Base-by-base conservation (phyloP, 2,113 vertebrate genomes). In the Scytalopus superciliaris region DNA sequence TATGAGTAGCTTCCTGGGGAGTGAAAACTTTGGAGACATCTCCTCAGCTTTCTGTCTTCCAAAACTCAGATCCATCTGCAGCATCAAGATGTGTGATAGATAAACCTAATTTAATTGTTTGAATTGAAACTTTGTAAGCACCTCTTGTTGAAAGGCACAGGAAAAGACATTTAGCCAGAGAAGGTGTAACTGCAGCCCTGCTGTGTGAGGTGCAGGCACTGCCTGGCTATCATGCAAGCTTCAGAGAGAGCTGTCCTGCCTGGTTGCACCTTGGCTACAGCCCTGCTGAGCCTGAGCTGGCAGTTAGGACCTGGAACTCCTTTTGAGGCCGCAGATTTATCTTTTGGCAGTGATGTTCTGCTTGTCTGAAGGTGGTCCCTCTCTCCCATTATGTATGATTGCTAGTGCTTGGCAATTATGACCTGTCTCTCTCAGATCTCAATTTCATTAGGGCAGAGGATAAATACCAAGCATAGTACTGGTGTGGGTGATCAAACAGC, bases 331-430 rank as follows among this genome's bases (percentile, higher is more conserved):
- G 30, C 49, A 84, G 39, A 14, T 84, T 59, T 39, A 14, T 31
- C 57, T 80, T 86, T 53, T 87, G 60, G 21, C 1, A 3, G 4
- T 66, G 21, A 30, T 44, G 15, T 72, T 75, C 62, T 81, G 47
- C 33, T 13, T 59, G 27, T 8, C 56, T 85, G 12, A 27, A 81
- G 55, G 16, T 56, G 55, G 22, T 59, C 35, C 9, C 35, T 39
- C 42, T 87, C n/a, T 53, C 19, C 25, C 5, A 2, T 84, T 66
- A 49, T 0, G 0, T n/a, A 8, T 28, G 10, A 25, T 22, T 82
- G 13, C 13, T 44, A 52, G 49, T 56, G 44, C 15, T 30, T 1
- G 2, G 39, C 4, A 1, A 30, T 84, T 44, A 33, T 1, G 2
- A 49, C 31, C 15, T 21, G 3, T 50, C 7, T 59, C 39, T 75